Evolutionary conservation across 2,888 invertebrate genomes (phyloP), one percentile per base, ranked within the genome.

Genomic region (Perithous albicinctus): DNA sequence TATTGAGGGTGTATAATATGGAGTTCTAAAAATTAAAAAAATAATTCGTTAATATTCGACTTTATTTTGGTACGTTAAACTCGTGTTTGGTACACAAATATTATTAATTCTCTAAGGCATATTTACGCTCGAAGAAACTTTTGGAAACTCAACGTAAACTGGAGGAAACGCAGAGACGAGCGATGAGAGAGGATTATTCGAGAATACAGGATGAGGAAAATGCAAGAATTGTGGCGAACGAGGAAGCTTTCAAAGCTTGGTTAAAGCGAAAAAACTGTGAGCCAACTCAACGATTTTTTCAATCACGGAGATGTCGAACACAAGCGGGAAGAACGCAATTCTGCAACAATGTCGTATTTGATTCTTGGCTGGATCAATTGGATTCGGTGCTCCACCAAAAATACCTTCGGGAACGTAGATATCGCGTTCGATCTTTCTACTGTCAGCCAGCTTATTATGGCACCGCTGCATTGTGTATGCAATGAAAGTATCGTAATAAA

Each of bases 391-490:
- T 89, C 63, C 85, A 86, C 20, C 74, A 87, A 54, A 88, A 88
- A 54, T 86, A 88, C 74, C 59, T 86, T 8, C 82, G 85, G 15
- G 86, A 88, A 84, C 84, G 84, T 8, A 86, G 86, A 4, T 79
- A 87, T 32, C 85, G 80, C 18, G 84, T 85, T 15, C 82, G 80
- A 35, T 88, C 87, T 10, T 85, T 85, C 61, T 89, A 88, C 46
- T 86, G 85, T 80, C 87, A 87, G 69, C 86, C 88, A 7, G 64
- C 81, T 5, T 88, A 86, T 69, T 87, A 86, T 3, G 84, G 85
- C 8, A 59, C 43, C 32, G 67, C 78, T 29, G 77, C 48, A 10
- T 48, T 70, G 18, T 81, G 12, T 7, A 69, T 69, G 51, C 66
- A 51, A 51, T 67, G 23, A 67, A 41, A 26, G 10, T n/a, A 23